Evolutionary conservation across 1,140 invertebrate species (phyloP), one percentile per base, ranked within the genome.

Genomic region (Dreissena rostriformis): DNA sequence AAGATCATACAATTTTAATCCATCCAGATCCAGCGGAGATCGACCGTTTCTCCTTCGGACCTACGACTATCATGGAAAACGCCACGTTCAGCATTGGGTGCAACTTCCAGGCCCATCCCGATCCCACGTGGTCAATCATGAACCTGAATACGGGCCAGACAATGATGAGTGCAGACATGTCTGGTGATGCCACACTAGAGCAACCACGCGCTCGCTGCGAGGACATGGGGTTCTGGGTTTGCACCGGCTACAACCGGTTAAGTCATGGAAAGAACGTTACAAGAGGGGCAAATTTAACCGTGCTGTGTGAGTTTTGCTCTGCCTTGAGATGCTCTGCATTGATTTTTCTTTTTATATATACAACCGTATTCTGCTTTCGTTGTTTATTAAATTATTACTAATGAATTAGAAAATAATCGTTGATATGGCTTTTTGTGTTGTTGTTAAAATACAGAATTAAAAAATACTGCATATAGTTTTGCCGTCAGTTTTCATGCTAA

Each of bases 251-350:
- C 28, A 79, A 79, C 24, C 19, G 19, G n/a, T 49, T 79, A 57
- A 70, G 22, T 71, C 0, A 79, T 17, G 65, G 53, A 2, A 52
- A 68, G 7, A 79, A 79, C 39, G 77, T 70, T 14, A 79, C 77
- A 17, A 1, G 67, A 28, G 77, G 67, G 19, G 63, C 57, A 19
- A 70, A 28, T 17, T 26, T 79, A 22, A 79, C 77, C 6, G 66
- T 79, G 26, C 29, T 28, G n/a, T 79, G 77, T 79, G 70, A 68
- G 65, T 68, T 39, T n/a, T n/a, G n/a, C n/a, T n/a, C n/a, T n/a
- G 8, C 39, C 39, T 39, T 39, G 39, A 39, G 2, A 39, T 8
- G 39, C 39, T 39, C 8, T 39, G 39, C 39, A n/a, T 39, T 39
- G 39, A 39, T 39, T 39, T 39, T 39, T 2, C 39, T 39, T n/a